These are phyloP conservation scores for Liodrosophila aerea DNA, from an alignment of 2,888 invertebrate species.

Conservation along the genomic window DNA sequence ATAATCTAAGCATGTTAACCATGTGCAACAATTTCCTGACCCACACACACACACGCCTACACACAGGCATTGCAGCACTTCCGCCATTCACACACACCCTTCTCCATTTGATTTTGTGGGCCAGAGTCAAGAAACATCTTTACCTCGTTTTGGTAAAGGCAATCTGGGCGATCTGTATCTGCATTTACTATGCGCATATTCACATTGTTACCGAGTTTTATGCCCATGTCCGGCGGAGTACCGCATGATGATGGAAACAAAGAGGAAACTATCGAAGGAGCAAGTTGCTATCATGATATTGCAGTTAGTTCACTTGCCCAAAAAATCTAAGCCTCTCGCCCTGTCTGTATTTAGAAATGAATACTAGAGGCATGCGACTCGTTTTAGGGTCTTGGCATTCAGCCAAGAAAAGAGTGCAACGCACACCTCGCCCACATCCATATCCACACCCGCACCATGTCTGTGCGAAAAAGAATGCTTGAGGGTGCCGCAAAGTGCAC, in stretches of 20 bases:
- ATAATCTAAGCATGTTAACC: conserved; percentile 39
- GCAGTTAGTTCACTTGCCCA: conserved; percentile 24
- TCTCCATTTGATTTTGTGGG: conserved; percentile 15
- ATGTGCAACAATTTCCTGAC: conserved; percentile 39
- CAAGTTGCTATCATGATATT: conserved; percentile 18
- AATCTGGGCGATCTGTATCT: conserved; percentile 49
- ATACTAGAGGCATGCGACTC: conserved; percentile 31
- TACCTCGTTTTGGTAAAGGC: conserved; percentile 14
- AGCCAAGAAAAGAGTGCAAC: conserved; percentile 46
- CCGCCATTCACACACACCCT: conserved; percentile 21
- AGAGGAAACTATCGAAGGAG: conserved; percentile 33
- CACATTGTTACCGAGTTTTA: conserved; percentile 40
- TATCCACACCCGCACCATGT: too few species aligned
- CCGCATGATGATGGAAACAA: conserved; percentile 41
- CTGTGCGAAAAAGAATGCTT: conserved; percentile 16
- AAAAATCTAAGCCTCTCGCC: conserved; percentile 17
- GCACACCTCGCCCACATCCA: neutral
- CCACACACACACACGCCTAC: neutral
- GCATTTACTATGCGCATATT: conserved; percentile 41
- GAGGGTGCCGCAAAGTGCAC: conserved; percentile 41
- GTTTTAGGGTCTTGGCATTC: conserved; percentile 37
- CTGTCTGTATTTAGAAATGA: conserved; percentile 53
- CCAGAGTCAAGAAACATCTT: conserved; percentile 23
- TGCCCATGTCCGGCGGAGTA: conserved; percentile 49
- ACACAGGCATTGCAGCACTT: conserved; percentile 6